A percentile compares a stretch with the other conserved stretches of the same genome.
These are phyloP conservation scores for Hiodon alosoides DNA, from an alignment of 2,113 vertebrate species.

Conservation along the genomic window DNA sequence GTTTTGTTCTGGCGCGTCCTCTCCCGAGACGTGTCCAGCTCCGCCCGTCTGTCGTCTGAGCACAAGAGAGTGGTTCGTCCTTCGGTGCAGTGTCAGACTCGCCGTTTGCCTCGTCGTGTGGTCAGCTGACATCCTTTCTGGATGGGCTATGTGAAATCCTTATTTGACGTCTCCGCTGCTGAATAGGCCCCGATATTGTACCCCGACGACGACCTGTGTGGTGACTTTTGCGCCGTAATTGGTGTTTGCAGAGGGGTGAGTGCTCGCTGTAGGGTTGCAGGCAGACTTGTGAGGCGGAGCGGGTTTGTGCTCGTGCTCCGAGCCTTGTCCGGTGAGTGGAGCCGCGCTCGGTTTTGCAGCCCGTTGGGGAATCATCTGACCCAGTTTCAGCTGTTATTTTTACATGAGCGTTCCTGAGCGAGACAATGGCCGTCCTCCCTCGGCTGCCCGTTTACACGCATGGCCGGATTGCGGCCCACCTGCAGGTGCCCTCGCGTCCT, in stretches of 20 bases:
- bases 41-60: neutral
- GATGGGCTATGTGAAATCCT: too few species aligned
- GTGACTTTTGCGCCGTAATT: too few species aligned
- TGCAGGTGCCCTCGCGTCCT: neutral
- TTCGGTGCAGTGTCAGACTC: neutral
- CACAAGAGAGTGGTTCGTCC: neutral
- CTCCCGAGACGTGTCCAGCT: too few species aligned
- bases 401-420: slow-evolving; percentile 56
- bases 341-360: slow-evolving; percentile 25
- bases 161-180: too few species aligned
- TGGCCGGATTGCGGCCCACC: too few species aligned
- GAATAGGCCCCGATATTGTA: too few species aligned
- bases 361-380: slow-evolving; percentile 63
- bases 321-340: slow-evolving; percentile 1
- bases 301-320: neutral
- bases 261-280: too few species aligned
- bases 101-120: neutral
- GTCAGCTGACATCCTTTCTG: neutral
- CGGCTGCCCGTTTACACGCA: slow-evolving; percentile 23
- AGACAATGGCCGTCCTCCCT: slow-evolving; percentile 57
- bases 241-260: too few species aligned
- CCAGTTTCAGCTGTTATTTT: slow-evolving; percentile 69
- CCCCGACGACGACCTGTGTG: too few species aligned
- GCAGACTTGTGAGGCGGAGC: neutral
- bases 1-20: too few species aligned